Evolutionary conservation across 2,113 vertebrate genomes (phyloP), one percentile per base, ranked within the genome.

Genomic region (Salvelinus alpinus): DNA sequence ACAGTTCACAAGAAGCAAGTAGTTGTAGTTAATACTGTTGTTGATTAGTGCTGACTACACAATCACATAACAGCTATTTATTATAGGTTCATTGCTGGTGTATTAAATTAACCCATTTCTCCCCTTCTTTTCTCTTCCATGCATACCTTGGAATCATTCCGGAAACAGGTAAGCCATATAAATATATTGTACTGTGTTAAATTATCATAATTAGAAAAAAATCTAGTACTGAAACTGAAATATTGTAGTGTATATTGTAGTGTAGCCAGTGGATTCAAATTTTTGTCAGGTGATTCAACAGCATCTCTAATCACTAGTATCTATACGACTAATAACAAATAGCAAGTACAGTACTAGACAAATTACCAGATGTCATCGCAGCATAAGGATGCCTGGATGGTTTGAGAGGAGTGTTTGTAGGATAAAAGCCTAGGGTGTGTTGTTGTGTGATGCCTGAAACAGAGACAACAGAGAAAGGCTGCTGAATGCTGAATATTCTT

Each of bases 401-500:
- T 64, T 13, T 65, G 14, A 18, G 51, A 25, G 71, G 57, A 16
- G 18, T 77, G 71, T 77, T 24, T 73, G 13, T 59, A 54, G 31
- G 64, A 73, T 68, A 68, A 48, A 59, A 48, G 66, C 47, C 70
- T 54, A 27, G 65, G 72, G 27, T 70, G 4, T 54, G 38, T 73
- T 84, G 82, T 87, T 82, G 85, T 86, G 80, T 85, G 85, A 38
- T 70, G 51, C 34, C 72, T 24, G 79, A 89, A 87, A 85, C 79
- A 79, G 83, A 90, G 85, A 88, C 82, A 76, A 54, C 83, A 84
- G 29, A 27, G 70, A 13, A 6, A 47, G 78, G 51, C 83, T 87
- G 82, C 77, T 90, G 90, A 93, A 93, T 92, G 82, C 77, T 90
- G 90, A 93, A 93, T 92, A 90, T 93, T 92, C 91, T 91, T 90